These are phyloP conservation scores for Aspidapion aeneum DNA, from an alignment of 2,888 invertebrate genomes.

Conservation along the genomic window DNA sequence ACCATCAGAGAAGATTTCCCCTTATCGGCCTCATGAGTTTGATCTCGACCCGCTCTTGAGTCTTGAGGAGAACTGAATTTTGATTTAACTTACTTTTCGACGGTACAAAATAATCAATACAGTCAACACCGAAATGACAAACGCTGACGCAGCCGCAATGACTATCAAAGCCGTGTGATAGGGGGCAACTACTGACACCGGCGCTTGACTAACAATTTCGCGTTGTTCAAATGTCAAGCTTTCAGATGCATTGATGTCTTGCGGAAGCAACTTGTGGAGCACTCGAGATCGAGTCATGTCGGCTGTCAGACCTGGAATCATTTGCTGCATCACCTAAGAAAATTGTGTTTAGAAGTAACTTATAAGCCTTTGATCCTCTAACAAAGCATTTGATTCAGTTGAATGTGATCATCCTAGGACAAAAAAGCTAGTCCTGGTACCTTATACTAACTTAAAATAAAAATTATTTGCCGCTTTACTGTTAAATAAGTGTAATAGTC, in stretches of 20 bases:
- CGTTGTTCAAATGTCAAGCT: conserved; percentile 57
- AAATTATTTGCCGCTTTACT: no score
- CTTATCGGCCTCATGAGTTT: no score
- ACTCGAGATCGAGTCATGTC: conserved; percentile 64
- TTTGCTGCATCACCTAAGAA: conserved; percentile 49
- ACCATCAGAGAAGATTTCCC: no score
- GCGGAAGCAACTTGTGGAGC: conserved; percentile 51
- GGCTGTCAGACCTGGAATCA: conserved; percentile 53
- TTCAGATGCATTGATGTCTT: conserved; percentile 35
- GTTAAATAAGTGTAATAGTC: no score
- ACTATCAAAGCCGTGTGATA: conserved; percentile 77
- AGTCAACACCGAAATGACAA: conserved; percentile 72
- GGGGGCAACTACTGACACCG: conserved; percentile 63
- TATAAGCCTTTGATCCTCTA: background rate
- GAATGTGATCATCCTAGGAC: no score
- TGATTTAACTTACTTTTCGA: conserved; percentile 50
- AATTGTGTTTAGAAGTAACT: background rate
- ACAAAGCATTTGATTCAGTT: background rate
- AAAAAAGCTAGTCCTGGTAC: no score
- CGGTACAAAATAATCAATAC: conserved; percentile 73
- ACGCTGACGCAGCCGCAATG: conserved; percentile 73
- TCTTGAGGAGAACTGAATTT: no score
- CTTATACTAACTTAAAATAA: no score
- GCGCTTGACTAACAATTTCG: conserved; percentile 65
- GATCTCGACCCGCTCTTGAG: no score